These are phyloP conservation scores for Zaprionus bogoriensis DNA, from an alignment of 2,888 invertebrate genomes.

Conservation along the genomic window DNA sequence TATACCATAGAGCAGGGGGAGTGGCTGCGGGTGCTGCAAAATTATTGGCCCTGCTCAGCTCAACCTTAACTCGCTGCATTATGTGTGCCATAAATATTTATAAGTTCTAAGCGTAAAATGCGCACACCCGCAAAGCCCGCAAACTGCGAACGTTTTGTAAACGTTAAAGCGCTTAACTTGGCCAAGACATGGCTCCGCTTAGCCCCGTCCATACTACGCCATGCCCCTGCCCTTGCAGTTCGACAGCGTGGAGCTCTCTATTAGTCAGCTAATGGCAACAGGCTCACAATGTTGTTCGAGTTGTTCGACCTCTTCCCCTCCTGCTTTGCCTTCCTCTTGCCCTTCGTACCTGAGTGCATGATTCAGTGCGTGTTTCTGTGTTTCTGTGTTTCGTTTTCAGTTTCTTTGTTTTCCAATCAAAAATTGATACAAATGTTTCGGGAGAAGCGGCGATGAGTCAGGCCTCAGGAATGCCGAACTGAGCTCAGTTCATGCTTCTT, in stretches of 20 bases:
- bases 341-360: slow-evolving; percentile 47
- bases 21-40: slow-evolving; percentile 28
- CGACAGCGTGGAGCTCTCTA: slow-evolving; percentile 25
- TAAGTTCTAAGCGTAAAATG: slow-evolving; percentile 71
- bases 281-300: slow-evolving; percentile 17
- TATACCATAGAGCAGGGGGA: not conserved
- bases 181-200: slow-evolving; percentile 8
- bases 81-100: slow-evolving; percentile 77
- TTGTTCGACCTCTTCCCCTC: slow-evolving; percentile 4
- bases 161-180: slow-evolving; percentile 56
- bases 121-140: slow-evolving; percentile 36
- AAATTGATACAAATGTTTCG: slow-evolving; percentile 37
- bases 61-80: slow-evolving; percentile 62
- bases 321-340: not conserved
- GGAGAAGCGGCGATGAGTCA: slow-evolving; percentile 37
- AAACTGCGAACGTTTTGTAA: slow-evolving; percentile 55
- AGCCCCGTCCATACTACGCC: not conserved
- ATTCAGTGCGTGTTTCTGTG: slow-evolving; percentile 31
- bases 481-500: not conserved
- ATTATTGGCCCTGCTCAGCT: slow-evolving; percentile 70
- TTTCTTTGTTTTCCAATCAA: slow-evolving; percentile 34
- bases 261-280: slow-evolving; percentile 67
- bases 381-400: not conserved
- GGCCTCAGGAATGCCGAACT: slow-evolving; percentile 16
- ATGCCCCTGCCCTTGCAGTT: not conserved